Evolutionary conservation across 2,113 vertebrate genomes (phyloP).

Genomic region (Pollimyrus isidori): DNA sequence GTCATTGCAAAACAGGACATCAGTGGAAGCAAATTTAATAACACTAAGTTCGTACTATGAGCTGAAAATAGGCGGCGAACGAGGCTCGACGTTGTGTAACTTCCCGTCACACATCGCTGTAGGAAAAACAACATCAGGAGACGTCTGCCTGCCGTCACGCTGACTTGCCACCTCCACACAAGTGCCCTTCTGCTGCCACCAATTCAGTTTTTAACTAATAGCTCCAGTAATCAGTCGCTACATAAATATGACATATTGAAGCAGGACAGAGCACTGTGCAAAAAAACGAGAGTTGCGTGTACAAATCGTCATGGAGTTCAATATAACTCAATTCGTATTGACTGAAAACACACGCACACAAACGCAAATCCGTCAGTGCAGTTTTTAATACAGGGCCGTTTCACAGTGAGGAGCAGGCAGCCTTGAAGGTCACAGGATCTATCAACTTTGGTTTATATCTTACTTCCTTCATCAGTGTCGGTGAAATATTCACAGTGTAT

Average conservation of each 20-base stretch:
- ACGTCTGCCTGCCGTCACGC: not conserved
- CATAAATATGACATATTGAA: not conserved
- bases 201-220: not conserved
- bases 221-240: not conserved
- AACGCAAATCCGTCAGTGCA: not conserved
- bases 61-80: not conserved
- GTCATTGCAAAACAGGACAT: not conserved
- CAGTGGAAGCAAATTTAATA: not conserved
- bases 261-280: not conserved
- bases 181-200: not conserved
- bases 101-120: not conserved
- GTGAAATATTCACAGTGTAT: not conserved
- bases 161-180: slow-evolving; percentile 1
- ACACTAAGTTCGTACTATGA: not conserved
- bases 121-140: not conserved
- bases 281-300: not conserved
- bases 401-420: not conserved
- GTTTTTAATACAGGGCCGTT: not conserved
- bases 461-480: not conserved
- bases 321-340: not conserved
- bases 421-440: not conserved
- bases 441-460: not conserved
- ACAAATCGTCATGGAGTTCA: not conserved
- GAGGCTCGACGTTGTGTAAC: not conserved
- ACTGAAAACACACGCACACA: not conserved